phyloP scores from a whole-genome alignment of 2,113 vertebrate genomes.

The Numida meleagris region DNA sequence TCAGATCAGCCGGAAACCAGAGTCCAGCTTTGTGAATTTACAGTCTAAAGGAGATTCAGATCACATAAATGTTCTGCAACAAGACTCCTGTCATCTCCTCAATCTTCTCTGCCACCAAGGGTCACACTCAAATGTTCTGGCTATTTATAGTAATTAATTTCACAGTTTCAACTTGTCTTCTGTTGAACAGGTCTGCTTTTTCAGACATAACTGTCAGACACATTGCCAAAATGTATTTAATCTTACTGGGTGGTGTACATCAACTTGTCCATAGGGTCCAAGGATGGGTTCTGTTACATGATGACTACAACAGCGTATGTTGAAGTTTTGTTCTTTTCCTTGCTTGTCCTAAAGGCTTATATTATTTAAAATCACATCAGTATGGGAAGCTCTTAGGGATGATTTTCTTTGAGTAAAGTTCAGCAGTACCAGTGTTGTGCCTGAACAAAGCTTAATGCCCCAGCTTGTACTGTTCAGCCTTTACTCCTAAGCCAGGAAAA shows the following conservation, averaged over 20 bases:
- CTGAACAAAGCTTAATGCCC: not conserved
- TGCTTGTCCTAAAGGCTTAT: not conserved
- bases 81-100: constrained; percentile 27
- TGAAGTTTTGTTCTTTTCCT: not conserved
- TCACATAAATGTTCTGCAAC: constrained; percentile 2
- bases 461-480: not conserved
- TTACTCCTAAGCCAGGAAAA: constrained; percentile 19
- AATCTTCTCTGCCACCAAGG: not conserved
- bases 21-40: not conserved
- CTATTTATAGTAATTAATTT: constrained; percentile 61
- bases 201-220: not conserved
- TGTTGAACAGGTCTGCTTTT: constrained; percentile 33
- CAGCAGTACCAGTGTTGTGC: not conserved
- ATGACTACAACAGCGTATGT: not conserved
- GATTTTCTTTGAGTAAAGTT: not conserved
- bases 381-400: not conserved
- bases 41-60: not conserved
- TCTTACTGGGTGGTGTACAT: not conserved
- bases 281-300: not conserved
- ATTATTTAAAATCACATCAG: not conserved
- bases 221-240: not conserved
- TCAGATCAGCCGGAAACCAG: not conserved
- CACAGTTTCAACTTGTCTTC: not conserved
- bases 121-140: constrained; percentile 19
- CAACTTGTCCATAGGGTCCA: not conserved